Base-by-base conservation (phyloP, 2,113 vertebrate species). In the Hippocampus abdominalis region DNA sequence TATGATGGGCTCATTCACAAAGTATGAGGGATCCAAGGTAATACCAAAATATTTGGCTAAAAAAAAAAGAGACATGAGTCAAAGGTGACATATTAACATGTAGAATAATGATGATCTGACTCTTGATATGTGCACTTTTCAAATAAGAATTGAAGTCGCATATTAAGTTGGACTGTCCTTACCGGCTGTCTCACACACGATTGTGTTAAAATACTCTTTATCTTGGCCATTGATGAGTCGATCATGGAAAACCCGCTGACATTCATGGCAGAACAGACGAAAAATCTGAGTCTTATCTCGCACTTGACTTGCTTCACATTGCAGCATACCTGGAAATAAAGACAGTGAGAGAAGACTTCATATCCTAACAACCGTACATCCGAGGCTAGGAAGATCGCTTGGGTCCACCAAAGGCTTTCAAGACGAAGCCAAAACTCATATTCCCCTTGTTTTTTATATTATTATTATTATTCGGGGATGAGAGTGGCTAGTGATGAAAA, bases 171-270 rank as follows among this genome's bases (percentile, higher is more conserved):
- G 20, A 32, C 1, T 16, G 2, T 46, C 71, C 87, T 94, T 90
- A 94, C 94, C 84, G 78, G 94, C 93, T 90, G 94, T 94, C 82
- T 96, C 93, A 46, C 89, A 91, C 71, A 95, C 66, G 73, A 95
- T 94, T 70, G 67, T 68, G 80, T 95, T 89, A 78, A 95, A 96
- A 81, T 94, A 94, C 21, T 81, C 83, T 69, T 96, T 94, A 74
- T 95, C 93, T 82, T 94, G 91, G 60, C 65, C 93, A 86, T 93
- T 93, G 84, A 94, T 95, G 54, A 96, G 89, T 3, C 93, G 89
- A 64, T 95, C 91, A 0, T 93, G 93, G 86, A 96, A 96, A 15
- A 95, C 91, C 36, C 93, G 91, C 83, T 93, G 93, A 78, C 93
- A 94, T 76, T 97, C 92, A 2, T 95, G 93, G 74, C 93, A 95